Conservation (phyloP, 2,113 vertebrate species). For the Myrmecobius fasciatus region DNA sequence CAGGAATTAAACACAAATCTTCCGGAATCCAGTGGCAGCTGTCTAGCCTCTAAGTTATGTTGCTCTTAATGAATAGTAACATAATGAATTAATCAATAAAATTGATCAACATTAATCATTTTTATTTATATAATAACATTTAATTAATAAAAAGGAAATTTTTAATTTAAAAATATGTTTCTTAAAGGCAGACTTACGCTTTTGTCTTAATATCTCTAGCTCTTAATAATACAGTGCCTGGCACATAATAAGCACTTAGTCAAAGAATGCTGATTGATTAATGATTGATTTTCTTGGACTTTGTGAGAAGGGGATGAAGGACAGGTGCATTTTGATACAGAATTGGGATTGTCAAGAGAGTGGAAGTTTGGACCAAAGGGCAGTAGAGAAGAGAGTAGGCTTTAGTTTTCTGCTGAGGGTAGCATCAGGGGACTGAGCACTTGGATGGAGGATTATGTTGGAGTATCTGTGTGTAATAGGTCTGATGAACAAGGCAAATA, state of each 20-base stretch:
- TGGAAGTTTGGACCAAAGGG: not conserved
- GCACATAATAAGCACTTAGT: not conserved
- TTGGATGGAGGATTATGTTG: not conserved
- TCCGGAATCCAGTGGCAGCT: not conserved
- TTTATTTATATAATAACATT: not conserved
- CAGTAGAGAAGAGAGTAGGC: not conserved
- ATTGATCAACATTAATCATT: not conserved
- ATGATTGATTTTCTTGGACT: not conserved
- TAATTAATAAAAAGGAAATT: not conserved
- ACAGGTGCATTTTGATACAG: not conserved
- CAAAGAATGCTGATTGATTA: not conserved
- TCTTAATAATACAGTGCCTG: not conserved
- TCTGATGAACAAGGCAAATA: not conserved
- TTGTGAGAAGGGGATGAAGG: not conserved
- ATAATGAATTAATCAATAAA: not conserved
- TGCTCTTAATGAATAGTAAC: not conserved
- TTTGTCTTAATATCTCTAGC: not conserved
- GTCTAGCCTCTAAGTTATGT: not conserved
- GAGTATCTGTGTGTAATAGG: not conserved
- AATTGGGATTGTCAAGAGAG: not conserved
- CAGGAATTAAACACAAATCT: not conserved
- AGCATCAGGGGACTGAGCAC: not conserved
- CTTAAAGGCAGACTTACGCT: not conserved
- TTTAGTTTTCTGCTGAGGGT: not conserved
- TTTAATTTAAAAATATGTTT: not conserved